Percentiles rank a stretch among this genome's conserved stretches.
Evolutionary conservation across 2,888 invertebrate genomes (phyloP).

Genomic region (Eustalomyia histrio): DNA sequence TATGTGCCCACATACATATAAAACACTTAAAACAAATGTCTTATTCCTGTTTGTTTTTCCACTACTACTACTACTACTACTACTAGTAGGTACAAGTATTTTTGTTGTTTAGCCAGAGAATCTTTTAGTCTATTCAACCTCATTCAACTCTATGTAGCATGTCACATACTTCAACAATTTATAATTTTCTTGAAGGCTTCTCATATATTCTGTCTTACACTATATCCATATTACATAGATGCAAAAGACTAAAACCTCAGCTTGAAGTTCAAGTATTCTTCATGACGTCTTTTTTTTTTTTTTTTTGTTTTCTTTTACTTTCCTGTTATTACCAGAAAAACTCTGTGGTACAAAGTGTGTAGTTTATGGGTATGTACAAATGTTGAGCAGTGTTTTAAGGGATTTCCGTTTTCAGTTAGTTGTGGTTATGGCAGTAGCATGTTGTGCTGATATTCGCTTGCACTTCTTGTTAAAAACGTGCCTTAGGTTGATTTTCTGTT

Average conservation of each 20-base stretch:
- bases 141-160: slow-evolving; percentile 50
- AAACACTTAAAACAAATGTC: slow-evolving; percentile 52
- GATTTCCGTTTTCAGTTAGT: slow-evolving; percentile 66
- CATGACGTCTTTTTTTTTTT: slow-evolving; percentile 29
- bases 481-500: slow-evolving; percentile 63
- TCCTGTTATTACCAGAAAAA: slow-evolving; percentile 35
- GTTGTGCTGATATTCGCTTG: slow-evolving; percentile 52
- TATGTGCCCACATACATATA: slow-evolving; percentile 6
- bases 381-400: slow-evolving; percentile 45
- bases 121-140: slow-evolving; percentile 55
- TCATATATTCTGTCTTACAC: slow-evolving; percentile 3
- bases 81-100: too few relatives aligned
- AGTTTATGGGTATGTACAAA: background rate
- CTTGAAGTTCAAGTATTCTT: slow-evolving; percentile 65
- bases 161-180: slow-evolving; percentile 62
- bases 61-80: background rate
- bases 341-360: slow-evolving; percentile 28
- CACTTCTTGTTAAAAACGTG: slow-evolving; percentile 57
- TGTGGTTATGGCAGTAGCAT: slow-evolving; percentile 56
- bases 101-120: slow-evolving; percentile 22
- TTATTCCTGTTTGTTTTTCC: slow-evolving; percentile 38
- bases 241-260: slow-evolving; percentile 58
- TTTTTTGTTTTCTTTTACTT: slow-evolving; percentile 2
- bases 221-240: background rate
- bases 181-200: slow-evolving; percentile 60